Percentiles rank a stretch among this genome's conserved stretches.
phyloP scores from a whole-genome alignment of 2,113 vertebrate genomes.

The Mormoops blainvillei region DNA sequence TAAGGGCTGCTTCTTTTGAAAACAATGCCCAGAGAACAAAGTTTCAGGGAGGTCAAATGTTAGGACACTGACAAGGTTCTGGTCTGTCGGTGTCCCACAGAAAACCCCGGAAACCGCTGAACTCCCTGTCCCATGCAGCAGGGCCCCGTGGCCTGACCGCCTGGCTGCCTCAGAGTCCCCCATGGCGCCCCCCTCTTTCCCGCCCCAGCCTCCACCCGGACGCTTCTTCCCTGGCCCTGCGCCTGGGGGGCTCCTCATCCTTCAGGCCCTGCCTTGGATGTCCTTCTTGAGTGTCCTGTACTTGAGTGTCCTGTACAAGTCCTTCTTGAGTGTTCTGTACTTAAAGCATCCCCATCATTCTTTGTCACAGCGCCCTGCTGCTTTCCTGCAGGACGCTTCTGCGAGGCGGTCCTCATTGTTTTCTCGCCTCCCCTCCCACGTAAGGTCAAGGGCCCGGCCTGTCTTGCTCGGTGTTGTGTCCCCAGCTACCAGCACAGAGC shows the following conservation, averaged over 20 bases:
- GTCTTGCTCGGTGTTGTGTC: neutral
- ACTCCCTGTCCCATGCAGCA: neutral
- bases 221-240: neutral
- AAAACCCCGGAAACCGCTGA: neutral
- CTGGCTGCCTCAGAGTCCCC: neutral
- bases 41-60: neutral
- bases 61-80: neutral
- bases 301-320: too few relatives aligned
- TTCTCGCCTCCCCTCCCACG: neutral
- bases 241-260: neutral
- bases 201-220: neutral
- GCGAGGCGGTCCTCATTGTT: fast-evolving
- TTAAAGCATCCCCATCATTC: neutral
- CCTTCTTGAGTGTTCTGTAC: neutral
- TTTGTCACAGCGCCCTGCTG: neutral
- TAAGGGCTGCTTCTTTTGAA: neutral
- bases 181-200: too few relatives aligned
- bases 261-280: neutral
- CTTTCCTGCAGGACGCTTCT: neutral
- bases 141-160: neutral
- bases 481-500: neutral
- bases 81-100: neutral
- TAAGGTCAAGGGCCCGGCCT: neutral
- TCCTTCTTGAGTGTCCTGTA: too few relatives aligned
- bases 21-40: fast-evolving